Base-by-base conservation (phyloP, 1,140 invertebrate species). In the Andricus grossulariae region DNA sequence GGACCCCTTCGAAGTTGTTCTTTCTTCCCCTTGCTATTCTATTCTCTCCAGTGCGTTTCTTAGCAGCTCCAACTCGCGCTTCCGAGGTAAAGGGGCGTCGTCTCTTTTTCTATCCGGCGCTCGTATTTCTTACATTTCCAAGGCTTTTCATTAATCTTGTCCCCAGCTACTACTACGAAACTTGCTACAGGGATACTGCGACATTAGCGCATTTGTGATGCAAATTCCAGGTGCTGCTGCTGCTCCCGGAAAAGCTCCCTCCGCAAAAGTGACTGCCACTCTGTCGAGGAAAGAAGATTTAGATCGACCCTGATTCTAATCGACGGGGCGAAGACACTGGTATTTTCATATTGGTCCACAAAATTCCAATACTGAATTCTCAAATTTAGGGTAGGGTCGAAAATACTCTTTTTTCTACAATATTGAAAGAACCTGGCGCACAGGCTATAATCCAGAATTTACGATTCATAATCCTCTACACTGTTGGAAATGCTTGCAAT, bases 161-260 rank as follows among this genome's bases (percentile, higher is more conserved):
- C 76, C 52, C 72, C 50, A 71, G 45, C 52, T 54, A 73, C 52
- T 54, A 73, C 51, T 75, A 57, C 55, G 18, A 49, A 76, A 76
- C 72, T 71, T 73, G 73, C 60, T 57, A 51, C 50, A 71, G 78
- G 73, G 81, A 66, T 39, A 21, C 60, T 66, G 2, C 60, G 60
- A 66, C 60, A 83, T 85, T 83, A 85, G 78, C 79, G 78, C 78
- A 87, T 86, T 87, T 86, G 85, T 84, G 78, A 86, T 86, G 86
- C 85, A 87, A 86, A 87, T 86, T 76, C 60, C 60, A 66, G 60
- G 60, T 66, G 60, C 18, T 55, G 52, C 6, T 54, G 52, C 10
- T 55, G 18, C 54, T n/a, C n/a, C 54, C 10, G 32, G 13, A 39
- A 66, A 66, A n/a, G 15, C 32, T 39, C 32, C 60, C 25, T 66